A percentile compares a stretch with the other conserved stretches of the same genome.
Conservation (phyloP, 2,113 vertebrate genomes). For the Equus przewalskii region DNA sequence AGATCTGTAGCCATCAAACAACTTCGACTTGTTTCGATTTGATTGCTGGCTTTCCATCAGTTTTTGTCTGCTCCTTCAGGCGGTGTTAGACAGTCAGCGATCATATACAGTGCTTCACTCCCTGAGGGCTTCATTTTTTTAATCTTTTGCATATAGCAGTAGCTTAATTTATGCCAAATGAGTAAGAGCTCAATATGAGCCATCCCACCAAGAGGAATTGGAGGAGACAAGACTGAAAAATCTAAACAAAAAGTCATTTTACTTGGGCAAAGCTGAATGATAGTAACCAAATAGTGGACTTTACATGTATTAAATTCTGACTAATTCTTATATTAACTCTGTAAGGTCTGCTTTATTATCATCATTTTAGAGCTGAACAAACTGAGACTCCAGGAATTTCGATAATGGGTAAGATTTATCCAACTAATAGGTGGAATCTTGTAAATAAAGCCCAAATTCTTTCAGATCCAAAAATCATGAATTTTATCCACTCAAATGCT, state of each 20-base stretch:
- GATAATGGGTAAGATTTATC: background rate
- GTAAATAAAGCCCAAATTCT: background rate
- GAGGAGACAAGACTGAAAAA: background rate
- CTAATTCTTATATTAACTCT: background rate
- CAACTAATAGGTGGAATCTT: background rate
- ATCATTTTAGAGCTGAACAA: background rate
- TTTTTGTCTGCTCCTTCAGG: background rate
- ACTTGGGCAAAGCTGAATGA: background rate
- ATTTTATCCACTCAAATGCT: background rate
- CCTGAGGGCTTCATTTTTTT: background rate
- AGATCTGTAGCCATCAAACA: background rate
- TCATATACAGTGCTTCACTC: background rate
- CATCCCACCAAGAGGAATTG: background rate
- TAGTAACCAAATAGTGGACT: background rate
- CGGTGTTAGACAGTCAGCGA: background rate
- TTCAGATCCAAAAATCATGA: background rate
- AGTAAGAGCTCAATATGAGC: background rate
- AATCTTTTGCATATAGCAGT: background rate
- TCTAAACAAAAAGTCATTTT: background rate
- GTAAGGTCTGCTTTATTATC: background rate
- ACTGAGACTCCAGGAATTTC: background rate
- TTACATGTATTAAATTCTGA: background rate
- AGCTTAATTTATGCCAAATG: background rate
- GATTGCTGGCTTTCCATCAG: background rate
- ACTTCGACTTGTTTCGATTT: background rate